Evolutionary conservation across 2,888 invertebrate genomes (phyloP).

Genomic region (Bombylius discolor): DNA sequence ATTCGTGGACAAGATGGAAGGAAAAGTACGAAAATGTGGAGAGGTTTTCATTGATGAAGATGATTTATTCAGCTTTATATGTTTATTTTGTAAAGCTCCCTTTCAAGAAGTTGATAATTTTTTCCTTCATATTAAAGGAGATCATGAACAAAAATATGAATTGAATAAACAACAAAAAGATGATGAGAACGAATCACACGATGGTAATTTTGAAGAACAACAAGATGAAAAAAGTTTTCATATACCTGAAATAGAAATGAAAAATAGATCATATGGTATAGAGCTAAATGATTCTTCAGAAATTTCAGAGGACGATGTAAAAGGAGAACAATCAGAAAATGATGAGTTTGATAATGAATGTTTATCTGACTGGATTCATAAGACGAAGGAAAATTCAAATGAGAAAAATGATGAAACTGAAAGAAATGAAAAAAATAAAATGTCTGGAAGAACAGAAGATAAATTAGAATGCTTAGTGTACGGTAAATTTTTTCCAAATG

Average conservation of each 20-base stretch:
- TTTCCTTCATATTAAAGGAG: not conserved
- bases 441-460: too few species aligned
- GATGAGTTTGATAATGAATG: too few species aligned
- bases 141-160: not conserved
- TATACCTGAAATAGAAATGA: not conserved
- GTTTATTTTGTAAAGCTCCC: not conserved
- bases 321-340: not conserved
- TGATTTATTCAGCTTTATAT: not conserved
- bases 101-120: not conserved
- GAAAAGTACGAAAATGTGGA: not conserved
- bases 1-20: too few species aligned
- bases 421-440: too few species aligned
- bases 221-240: not conserved
- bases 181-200: not conserved
- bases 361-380: too few species aligned
- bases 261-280: not conserved
- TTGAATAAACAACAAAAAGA: not conserved
- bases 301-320: not conserved
- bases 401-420: too few species aligned
- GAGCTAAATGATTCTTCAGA: not conserved
- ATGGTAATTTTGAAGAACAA: not conserved
- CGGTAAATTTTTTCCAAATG: too few species aligned
- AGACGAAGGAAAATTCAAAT: too few species aligned
- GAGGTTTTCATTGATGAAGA: not conserved
- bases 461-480: too few species aligned